These are phyloP conservation scores for Coendou prehensilis DNA, from an alignment of 2,797 vertebrate genomes.

Conservation along the genomic window DNA sequence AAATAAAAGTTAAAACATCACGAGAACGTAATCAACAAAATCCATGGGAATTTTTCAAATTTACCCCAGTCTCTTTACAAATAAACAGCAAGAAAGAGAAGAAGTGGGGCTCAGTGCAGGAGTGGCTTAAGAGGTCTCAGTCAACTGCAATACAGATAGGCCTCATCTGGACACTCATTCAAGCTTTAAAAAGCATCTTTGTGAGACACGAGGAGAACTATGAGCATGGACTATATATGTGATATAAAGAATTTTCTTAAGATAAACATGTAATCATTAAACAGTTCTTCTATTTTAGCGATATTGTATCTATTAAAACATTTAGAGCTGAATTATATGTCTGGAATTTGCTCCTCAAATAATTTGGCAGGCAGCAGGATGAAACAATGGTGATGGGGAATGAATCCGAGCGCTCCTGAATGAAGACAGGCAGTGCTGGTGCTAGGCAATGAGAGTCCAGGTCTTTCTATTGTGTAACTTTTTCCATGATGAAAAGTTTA, in stretches of 20 bases:
- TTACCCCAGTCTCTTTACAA: background rate
- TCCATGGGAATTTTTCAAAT: background rate
- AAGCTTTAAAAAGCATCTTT: background rate
- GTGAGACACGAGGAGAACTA: background rate
- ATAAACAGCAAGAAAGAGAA: background rate
- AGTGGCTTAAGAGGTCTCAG: background rate
- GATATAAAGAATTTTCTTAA: background rate
- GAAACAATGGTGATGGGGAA: fast-evolving
- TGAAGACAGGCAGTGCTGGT: background rate
- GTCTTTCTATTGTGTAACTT: background rate
- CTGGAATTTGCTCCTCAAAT: background rate
- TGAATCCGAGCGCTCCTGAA: background rate
- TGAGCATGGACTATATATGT: background rate
- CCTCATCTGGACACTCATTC: background rate
- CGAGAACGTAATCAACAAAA: background rate
- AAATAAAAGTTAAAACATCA: background rate
- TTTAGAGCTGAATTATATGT: background rate
- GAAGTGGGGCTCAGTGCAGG: background rate
- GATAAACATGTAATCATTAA: background rate
- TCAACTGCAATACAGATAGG: too few species aligned
- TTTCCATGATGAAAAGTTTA: background rate
- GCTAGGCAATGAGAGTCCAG: background rate
- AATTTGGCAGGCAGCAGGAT: too few species aligned
- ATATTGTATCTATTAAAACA: background rate
- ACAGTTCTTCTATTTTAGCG: background rate